A percentile compares a stretch with the other conserved stretches of the same genome.
Conservation (phyloP, 2,888 invertebrate species). For the Epinotia brunnichana region DNA sequence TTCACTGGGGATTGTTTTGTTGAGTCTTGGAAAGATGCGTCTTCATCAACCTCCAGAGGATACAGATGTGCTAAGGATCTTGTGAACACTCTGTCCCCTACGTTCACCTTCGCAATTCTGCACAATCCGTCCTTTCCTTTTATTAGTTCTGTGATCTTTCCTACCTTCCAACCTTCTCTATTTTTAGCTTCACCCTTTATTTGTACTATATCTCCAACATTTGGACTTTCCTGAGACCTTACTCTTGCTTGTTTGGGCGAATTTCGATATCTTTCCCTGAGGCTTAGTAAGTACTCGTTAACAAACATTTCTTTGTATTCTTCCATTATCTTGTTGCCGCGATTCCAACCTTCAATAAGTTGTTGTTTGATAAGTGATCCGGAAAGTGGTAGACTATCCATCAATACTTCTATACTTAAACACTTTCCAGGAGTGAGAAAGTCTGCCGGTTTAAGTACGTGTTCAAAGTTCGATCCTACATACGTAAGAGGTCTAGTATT, state of each 20-base stretch:
- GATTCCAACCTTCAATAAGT: conserved; percentile 43
- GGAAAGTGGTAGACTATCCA: not conserved
- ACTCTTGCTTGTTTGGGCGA: not conserved
- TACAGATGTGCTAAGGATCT: conserved; percentile 7
- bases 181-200: conserved; percentile 6
- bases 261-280: not conserved
- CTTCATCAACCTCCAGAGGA: not conserved
- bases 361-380: conserved; percentile 29
- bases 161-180: conserved; percentile 5
- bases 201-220: conserved; percentile 6
- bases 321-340: conserved; percentile 17
- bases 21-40: not conserved
- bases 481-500: conserved; percentile 25
- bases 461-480: conserved; percentile 16
- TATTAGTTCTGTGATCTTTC: not conserved
- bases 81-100: not conserved
- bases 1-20: not conserved
- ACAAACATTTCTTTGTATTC: conserved; percentile 15
- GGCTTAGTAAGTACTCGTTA: conserved; percentile 5
- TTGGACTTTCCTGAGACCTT: not conserved
- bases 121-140: not conserved
- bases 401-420: not conserved
- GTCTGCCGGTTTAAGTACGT: conserved; percentile 34
- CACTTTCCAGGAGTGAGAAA: conserved; percentile 26
- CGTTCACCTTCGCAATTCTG: not conserved